These are phyloP conservation scores for Pseudoips prasinana DNA, from an alignment of 2,888 invertebrate genomes.

Conservation along the genomic window DNA sequence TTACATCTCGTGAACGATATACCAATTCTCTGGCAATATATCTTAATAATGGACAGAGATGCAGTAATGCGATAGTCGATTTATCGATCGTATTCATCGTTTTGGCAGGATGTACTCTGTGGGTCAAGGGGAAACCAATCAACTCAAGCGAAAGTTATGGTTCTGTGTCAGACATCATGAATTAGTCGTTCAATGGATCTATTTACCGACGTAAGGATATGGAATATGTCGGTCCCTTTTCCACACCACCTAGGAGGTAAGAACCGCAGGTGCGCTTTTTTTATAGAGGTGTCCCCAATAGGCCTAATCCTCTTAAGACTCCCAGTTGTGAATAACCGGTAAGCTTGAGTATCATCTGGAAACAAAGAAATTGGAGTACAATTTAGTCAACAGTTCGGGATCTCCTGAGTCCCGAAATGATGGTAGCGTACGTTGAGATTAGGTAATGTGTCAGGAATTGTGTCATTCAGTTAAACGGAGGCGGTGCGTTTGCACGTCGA, in stretches of 20 bases:
- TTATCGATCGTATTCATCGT: conserved; percentile 36
- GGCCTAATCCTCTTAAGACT: conserved; percentile 70
- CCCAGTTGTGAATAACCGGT: conserved; percentile 11
- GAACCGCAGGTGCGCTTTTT: conserved; percentile 75
- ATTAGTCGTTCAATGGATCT: conserved; percentile 3
- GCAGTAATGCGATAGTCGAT: conserved; percentile 36
- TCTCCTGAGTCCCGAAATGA: conserved; percentile 45
- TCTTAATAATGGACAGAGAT: conserved; percentile 39
- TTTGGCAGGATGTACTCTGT: conserved; percentile 40
- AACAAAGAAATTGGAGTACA: conserved; percentile 20
- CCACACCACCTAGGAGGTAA: conserved; percentile 78
- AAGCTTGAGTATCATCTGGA: conserved; percentile 11
- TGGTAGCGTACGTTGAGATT: conserved; percentile 60
- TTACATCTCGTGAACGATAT: conserved; percentile 24
- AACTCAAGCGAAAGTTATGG: conserved; percentile 27
- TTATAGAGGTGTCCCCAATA: conserved; percentile 78
- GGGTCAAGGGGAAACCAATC: conserved; percentile 34
- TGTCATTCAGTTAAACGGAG: conserved; percentile 73
- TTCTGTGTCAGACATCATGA: conserved; percentile 24
- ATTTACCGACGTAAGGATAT: not conserved
- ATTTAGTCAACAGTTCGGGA: conserved; percentile 29
- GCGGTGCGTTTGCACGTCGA: conserved; percentile 69
- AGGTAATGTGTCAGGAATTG: conserved; percentile 75
- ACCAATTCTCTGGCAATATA: conserved; percentile 33
- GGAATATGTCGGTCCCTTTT: conserved; percentile 54